phyloP scores from a whole-genome alignment of 2,888 invertebrate genomes.

The Callinectes sapidus region DNA sequence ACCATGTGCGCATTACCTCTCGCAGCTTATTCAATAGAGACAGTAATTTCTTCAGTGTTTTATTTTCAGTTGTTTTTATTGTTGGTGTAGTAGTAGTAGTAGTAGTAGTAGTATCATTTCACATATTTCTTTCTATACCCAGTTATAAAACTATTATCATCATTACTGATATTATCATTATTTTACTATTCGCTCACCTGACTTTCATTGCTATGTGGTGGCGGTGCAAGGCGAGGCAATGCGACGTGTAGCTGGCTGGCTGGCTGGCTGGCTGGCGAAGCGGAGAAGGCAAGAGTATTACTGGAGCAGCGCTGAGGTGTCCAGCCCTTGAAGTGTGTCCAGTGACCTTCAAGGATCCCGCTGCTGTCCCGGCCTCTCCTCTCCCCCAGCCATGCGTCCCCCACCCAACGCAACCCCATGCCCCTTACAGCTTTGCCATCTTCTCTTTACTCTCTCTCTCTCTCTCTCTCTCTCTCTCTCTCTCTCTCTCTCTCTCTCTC shows the following conservation, averaged over 20 bases:
- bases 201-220: background rate
- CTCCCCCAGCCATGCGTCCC: background rate
- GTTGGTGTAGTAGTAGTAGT: background rate
- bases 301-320: constrained; percentile 15
- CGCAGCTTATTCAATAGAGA: too few species aligned
- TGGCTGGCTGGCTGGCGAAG: background rate
- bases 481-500: background rate
- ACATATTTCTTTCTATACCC: background rate
- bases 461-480: constrained; percentile 22
- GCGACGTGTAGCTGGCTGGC: background rate
- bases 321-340: background rate
- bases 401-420: background rate
- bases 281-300: background rate
- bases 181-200: background rate
- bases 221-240: background rate
- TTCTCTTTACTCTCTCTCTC: background rate
- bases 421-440: background rate
- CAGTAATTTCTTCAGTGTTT: background rate
- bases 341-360: constrained; percentile 17
- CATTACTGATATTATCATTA: background rate
- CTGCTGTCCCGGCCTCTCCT: background rate
- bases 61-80: background rate
- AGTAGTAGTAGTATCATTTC: background rate
- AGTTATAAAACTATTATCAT: background rate
- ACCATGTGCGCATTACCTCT: background rate